Conservation (phyloP, 2,888 invertebrate genomes). For the Biston stratarius region DNA sequence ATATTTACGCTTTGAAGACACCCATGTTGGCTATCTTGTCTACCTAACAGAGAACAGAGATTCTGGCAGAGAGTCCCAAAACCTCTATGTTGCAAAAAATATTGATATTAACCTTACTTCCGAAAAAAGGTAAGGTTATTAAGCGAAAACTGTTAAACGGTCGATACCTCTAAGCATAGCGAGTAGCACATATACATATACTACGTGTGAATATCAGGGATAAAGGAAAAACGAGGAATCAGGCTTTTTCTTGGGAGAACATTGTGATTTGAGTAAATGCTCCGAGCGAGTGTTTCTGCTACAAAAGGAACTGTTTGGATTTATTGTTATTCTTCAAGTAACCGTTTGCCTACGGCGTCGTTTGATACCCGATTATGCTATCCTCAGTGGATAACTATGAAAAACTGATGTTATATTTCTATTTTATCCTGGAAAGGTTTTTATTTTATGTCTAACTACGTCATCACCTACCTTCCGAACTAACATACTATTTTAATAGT, state of each 20-base stretch:
- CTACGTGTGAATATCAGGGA: constrained; percentile 30
- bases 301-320: constrained; percentile 25
- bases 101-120: too few species aligned
- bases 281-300: constrained; percentile 24
- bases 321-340: constrained; percentile 24
- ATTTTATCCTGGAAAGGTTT: not conserved
- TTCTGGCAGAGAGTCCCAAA: too few species aligned
- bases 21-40: too few species aligned
- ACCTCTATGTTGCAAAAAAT: too few species aligned
- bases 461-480: too few species aligned
- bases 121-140: not conserved
- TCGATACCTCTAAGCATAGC: not conserved
- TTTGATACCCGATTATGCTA: constrained; percentile 10
- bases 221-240: constrained; percentile 28
- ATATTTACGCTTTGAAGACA: too few species aligned
- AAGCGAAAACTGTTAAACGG: not conserved
- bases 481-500: too few species aligned
- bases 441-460: not conserved
- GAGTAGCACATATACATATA: constrained; percentile 2
- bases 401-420: not conserved
- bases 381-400: not conserved
- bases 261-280: constrained; percentile 30
- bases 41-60: too few species aligned
- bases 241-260: constrained; percentile 22
- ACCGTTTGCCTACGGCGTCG: constrained; percentile 11